Evolutionary conservation across 1,140 invertebrate species (phyloP), one percentile per base, ranked within the genome.

Genomic region (Drosophila saltans): DNA sequence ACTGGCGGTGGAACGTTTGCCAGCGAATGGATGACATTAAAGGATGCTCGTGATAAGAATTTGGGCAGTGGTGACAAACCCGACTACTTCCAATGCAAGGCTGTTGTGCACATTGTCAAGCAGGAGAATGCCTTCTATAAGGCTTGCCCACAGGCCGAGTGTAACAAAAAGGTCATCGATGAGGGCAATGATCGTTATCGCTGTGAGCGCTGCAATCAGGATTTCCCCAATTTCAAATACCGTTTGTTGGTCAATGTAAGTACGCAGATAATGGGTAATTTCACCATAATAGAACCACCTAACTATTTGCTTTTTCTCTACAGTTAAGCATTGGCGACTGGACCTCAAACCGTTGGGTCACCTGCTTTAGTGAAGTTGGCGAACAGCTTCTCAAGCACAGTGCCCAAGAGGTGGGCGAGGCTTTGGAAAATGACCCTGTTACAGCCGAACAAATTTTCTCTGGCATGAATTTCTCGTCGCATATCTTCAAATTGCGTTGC

Each of bases 101-200:
- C 94, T 0, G 95, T 94, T 2, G 92, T 98, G 21, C 93, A 95
- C 57, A 93, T 96, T 56, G 92, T 97, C 24, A 94, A 88, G 58
- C 79, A 78, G 60, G 76, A 88, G 72, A 98, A 97, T 91, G 94
- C 95, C 33, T 92, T 98, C 52, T 99, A 99, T 91, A 96, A 97
- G 93, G 96, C 97, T 1, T 99, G 98, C 85, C 97, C 98, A 0
- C 93, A 94, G 64, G 94, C 96, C 9, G 94, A 95, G 45, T 99
- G 98, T 92, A 98, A 98, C 84, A 99, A 99, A 90, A 99, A 99
- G 93, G 94, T 97, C 1, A 93, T 98, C 30, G 98, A 99, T 93
- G 90, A 92, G 58, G 95, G 96, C 55, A 98, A 98, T 92, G 97
- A 96, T 6, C 94, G 96, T 77, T 99, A 95, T 91, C 94, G 97